Evolutionary conservation across 1,140 invertebrate genomes (phyloP).

Genomic region (Trypoxylus dichotomus): DNA sequence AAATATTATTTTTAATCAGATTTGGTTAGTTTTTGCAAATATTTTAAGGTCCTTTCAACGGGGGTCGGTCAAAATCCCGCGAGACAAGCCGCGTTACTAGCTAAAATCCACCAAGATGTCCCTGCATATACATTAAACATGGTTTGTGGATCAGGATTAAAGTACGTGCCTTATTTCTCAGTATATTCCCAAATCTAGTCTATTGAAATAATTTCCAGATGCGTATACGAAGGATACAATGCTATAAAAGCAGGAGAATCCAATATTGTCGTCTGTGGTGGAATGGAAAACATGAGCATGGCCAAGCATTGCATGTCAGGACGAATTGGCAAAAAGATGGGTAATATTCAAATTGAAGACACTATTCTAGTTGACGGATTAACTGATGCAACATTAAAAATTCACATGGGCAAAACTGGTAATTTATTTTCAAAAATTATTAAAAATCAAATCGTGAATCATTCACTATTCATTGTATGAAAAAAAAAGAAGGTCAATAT

Average conservation of each 20-base stretch:
- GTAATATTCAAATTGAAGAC: conserved; percentile 67
- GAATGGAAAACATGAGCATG: conserved; percentile 85
- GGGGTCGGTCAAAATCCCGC: conserved; percentile 86
- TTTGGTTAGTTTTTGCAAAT: conserved; percentile 27
- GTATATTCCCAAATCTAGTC: conserved; percentile 32
- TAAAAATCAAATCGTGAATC: neutral
- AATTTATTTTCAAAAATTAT: conserved; percentile 32
- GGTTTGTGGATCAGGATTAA: conserved; percentile 85
- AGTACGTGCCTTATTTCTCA: conserved; percentile 56
- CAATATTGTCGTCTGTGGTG: conserved; percentile 75
- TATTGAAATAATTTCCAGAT: conserved; percentile 54
- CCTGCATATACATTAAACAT: conserved; percentile 81
- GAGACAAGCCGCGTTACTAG: conserved; percentile 75
- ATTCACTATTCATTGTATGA: neutral
- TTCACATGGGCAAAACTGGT: conserved; percentile 88
- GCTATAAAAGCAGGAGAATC: conserved; percentile 72
- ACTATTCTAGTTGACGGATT: conserved; percentile 78
- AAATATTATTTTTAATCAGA: conserved; percentile 21
- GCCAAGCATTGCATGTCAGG: conserved; percentile 72
- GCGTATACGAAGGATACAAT: conserved; percentile 70
- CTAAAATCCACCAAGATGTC: conserved; percentile 72
- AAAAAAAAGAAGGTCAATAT: neutral
- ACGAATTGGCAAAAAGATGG: conserved; percentile 71
- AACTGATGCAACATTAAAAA: conserved; percentile 75
- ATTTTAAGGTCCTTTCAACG: conserved; percentile 64